These are phyloP conservation scores for Gymnobelideus leadbeateri DNA, from an alignment of 2,113 vertebrate genomes.

Conservation along the genomic window DNA sequence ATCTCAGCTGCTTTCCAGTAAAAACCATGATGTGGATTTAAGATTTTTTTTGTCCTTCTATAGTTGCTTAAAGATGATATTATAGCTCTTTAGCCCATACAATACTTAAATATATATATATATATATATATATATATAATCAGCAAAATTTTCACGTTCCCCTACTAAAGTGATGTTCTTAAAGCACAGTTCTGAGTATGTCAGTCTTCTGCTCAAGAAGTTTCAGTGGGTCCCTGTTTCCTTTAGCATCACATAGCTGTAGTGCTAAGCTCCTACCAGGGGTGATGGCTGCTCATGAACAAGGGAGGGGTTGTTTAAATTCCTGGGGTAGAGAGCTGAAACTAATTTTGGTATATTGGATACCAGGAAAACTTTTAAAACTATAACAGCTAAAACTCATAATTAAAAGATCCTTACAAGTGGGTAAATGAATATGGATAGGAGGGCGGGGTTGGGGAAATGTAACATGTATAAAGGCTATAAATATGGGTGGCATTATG, in stretches of 20 bases:
- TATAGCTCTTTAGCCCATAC: constrained; percentile 36
- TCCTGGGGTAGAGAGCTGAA: too few relatives aligned
- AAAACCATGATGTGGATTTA: background rate
- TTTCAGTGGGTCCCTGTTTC: background rate
- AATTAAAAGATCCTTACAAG: background rate
- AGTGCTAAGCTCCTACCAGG: background rate
- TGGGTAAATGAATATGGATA: background rate
- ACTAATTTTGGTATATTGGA: too few relatives aligned
- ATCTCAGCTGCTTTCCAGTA: background rate
- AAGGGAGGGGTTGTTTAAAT: background rate
- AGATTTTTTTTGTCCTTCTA: background rate
- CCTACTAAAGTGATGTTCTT: background rate
- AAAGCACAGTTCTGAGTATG: background rate
- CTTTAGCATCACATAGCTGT: background rate
- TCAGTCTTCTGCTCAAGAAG: background rate
- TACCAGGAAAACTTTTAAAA: background rate
- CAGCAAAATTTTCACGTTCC: background rate
- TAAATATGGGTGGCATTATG: background rate
- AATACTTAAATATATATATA: too few relatives aligned
- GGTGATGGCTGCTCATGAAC: background rate
- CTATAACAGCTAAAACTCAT: background rate
- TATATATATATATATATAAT: too few relatives aligned
- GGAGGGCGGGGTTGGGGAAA: background rate
- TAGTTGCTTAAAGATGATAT: background rate
- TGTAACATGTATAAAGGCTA: background rate